Percentiles rank a stretch among this genome's conserved stretches.
Conservation (phyloP, 2,888 invertebrate genomes). For the Drosophila mimetica region DNA sequence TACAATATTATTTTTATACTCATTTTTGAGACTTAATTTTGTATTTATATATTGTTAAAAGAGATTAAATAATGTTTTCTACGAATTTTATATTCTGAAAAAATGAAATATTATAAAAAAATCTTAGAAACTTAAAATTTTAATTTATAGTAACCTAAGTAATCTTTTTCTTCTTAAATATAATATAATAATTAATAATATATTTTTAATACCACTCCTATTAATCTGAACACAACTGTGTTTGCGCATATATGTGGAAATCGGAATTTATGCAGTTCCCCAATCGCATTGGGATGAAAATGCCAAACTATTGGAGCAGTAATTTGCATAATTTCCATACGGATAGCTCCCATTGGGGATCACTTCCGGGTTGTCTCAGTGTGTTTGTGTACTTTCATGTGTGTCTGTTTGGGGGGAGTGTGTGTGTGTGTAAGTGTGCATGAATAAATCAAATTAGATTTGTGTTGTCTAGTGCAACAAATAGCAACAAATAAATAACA, state of each 20-base stretch:
- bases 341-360: slow-evolving; percentile 45
- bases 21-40: too few relatives aligned
- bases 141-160: too few relatives aligned
- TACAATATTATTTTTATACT: too few relatives aligned
- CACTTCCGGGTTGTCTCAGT: slow-evolving; percentile 16
- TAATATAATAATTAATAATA: too few relatives aligned
- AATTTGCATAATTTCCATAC: slow-evolving; percentile 72
- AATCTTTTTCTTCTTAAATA: too few relatives aligned
- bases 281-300: slow-evolving; percentile 1
- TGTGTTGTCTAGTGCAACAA: slow-evolving; percentile 58
- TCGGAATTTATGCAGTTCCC: slow-evolving; percentile 15
- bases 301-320: slow-evolving; percentile 31
- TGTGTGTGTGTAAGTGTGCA: slow-evolving; percentile 9
- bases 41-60: too few relatives aligned
- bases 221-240: neutral
- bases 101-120: too few relatives aligned
- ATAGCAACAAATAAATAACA: slow-evolving; percentile 75
- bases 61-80: too few relatives aligned
- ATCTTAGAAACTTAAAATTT: too few relatives aligned
- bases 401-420: neutral
- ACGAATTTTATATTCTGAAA: too few relatives aligned
- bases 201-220: too few relatives aligned
- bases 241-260: neutral
- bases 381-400: neutral
- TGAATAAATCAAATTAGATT: slow-evolving; percentile 75